Conservation (phyloP, 2,113 vertebrate genomes). For the Oreocharis arfaki region DNA sequence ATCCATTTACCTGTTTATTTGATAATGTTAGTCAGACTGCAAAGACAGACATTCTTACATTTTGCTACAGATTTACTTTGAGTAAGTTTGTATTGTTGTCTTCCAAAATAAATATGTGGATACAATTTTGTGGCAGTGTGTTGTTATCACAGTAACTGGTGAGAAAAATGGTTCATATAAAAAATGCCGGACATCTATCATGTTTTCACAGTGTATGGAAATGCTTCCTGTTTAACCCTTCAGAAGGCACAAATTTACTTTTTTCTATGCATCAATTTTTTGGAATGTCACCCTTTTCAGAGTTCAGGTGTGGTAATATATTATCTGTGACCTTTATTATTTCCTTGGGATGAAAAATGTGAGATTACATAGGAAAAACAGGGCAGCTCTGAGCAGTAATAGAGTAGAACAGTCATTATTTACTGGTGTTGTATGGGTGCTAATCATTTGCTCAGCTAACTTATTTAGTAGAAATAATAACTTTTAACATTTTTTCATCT, state of each 20-base stretch:
- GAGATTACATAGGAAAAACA: background rate
- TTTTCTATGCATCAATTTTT: background rate
- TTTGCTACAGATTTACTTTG: background rate
- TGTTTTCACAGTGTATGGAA: background rate
- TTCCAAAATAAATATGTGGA: background rate
- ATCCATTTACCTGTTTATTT: background rate
- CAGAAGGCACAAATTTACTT: background rate
- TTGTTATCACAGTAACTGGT: background rate
- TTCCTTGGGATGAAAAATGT: background rate
- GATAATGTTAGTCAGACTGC: background rate
- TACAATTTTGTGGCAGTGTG: background rate
- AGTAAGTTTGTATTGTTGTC: background rate
- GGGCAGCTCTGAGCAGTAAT: background rate
- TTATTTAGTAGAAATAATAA: background rate
- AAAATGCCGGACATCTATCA: background rate
- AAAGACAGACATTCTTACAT: background rate
- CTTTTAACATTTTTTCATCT: background rate
- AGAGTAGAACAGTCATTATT: background rate
- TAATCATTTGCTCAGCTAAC: background rate
- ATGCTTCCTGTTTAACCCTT: background rate
- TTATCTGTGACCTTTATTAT: background rate
- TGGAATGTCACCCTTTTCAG: background rate
- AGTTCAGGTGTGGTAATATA: background rate
- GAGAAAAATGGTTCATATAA: background rate
- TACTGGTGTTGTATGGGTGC: background rate